Percentiles rank a stretch among this genome's conserved stretches.
phyloP scores from a whole-genome alignment of 2,797 vertebrate species.

The Danionella dracula region DNA sequence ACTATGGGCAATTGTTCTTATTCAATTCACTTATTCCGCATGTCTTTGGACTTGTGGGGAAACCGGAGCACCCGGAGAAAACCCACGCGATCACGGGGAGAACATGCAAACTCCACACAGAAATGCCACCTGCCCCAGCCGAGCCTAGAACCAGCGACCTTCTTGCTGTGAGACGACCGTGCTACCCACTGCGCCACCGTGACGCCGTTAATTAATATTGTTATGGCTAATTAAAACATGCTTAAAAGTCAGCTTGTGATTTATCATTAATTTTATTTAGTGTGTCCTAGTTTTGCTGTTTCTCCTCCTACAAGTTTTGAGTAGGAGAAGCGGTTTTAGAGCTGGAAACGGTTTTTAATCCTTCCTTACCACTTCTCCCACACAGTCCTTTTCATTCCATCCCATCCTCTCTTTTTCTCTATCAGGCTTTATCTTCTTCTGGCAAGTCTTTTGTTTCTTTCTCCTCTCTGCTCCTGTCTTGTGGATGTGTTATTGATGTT shows the following conservation, averaged over 20 bases:
- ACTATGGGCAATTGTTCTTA: no score
- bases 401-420: not conserved
- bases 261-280: not conserved
- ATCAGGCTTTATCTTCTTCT: not conserved
- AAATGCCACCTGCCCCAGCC: no score
- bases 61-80: no score
- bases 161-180: no score
- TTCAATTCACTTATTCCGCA: no score
- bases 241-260: not conserved
- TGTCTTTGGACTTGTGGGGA: no score
- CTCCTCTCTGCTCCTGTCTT: conserved; percentile 34
- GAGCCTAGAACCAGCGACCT: no score
- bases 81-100: no score
- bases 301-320: conserved; percentile 5
- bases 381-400: conserved; percentile 13
- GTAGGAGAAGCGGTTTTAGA: conserved; percentile 1
- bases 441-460: conserved; percentile 21
- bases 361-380: conserved; percentile 19
- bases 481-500: not conserved
- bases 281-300: conserved; percentile 5
- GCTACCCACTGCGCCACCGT: no score
- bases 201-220: no score
- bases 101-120: no score
- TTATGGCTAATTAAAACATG: no score
- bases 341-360: conserved; percentile 8